Evolutionary conservation across 2,797 vertebrate species (phyloP), one percentile per base, ranked within the genome.

Genomic region (Rhinichthys osculus): DNA sequence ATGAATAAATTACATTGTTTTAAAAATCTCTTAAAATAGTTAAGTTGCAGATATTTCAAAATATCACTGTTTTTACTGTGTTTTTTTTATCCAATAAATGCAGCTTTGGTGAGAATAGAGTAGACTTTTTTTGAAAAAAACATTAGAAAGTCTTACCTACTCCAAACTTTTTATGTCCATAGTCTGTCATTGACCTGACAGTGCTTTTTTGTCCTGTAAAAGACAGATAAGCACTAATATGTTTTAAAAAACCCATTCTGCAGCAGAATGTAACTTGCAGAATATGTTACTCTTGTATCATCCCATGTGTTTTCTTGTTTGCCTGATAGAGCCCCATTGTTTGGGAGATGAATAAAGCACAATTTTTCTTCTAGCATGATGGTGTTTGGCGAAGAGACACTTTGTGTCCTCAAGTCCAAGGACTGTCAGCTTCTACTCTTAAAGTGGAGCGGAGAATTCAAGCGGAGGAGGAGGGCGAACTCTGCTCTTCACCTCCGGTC

Each of bases 401-500:
- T 85, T 87, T 77, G 73, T 78, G 72, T 79, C 72, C 33, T 83
- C 54, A 38, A 72, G 7, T 87, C 85, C 82, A 86, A 33, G 88
- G 88, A 88, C 88, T 74, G 84, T 82, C 69, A 44, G 27, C 91
- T 91, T 91, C 91, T 86, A 89, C 83, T 86, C 42, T 86, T 85
- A 72, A 74, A 89, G 86, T 38, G 77, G 47, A 78, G 89, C 71
- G 88, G 89, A 89, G 88, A 81, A 64, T 71, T 64, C 33, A 73
- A 73, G n/a, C 89, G 86, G 89, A 87, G 89, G 78, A 82, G 84
- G 85, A 88, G 78, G 54, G 86, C 72, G 76, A 78, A 69, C 54
- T 78, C 38, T 88, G 33, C 42, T 81, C 87, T 88, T 84, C 81
- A 89, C 42, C 88, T 90, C 86, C 2, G 42, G 57, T 73, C 35